Conservation (phyloP, 1,140 invertebrate species). For the Trachymyrmex septentrionalis region DNA sequence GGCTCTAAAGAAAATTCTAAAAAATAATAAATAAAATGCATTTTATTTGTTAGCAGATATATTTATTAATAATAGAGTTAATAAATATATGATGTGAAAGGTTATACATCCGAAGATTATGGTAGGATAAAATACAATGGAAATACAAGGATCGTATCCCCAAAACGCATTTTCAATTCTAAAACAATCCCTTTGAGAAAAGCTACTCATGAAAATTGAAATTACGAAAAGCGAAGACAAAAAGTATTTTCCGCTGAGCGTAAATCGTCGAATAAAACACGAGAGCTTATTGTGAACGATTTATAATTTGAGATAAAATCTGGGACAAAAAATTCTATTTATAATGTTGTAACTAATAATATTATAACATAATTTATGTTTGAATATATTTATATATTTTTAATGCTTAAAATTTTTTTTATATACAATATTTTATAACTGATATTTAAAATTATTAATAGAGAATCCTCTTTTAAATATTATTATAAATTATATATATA, state of each 20-base stretch:
- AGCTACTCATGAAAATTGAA: not conserved
- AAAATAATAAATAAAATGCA: no score
- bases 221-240: not conserved
- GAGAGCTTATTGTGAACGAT: not conserved
- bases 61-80: not conserved
- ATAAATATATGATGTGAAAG: not conserved
- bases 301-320: not conserved
- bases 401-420: not conserved
- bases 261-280: not conserved
- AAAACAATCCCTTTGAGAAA: slow-evolving; percentile 11
- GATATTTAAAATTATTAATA: not conserved
- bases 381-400: not conserved
- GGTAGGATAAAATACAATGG: not conserved
- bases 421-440: not conserved
- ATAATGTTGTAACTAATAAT: not conserved
- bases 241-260: not conserved
- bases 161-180: slow-evolving; percentile 17
- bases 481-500: not conserved
- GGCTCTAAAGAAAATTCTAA: no score
- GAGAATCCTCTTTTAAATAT: not conserved
- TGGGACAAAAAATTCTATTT: not conserved
- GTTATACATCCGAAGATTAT: not conserved
- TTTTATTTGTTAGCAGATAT: not conserved
- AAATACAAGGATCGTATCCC: slow-evolving; percentile 2
- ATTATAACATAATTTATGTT: not conserved